A percentile compares a stretch with the other conserved stretches of the same genome.
phyloP scores from a whole-genome alignment of 2,888 invertebrate species.

The Lepidochitona cinerea region DNA sequence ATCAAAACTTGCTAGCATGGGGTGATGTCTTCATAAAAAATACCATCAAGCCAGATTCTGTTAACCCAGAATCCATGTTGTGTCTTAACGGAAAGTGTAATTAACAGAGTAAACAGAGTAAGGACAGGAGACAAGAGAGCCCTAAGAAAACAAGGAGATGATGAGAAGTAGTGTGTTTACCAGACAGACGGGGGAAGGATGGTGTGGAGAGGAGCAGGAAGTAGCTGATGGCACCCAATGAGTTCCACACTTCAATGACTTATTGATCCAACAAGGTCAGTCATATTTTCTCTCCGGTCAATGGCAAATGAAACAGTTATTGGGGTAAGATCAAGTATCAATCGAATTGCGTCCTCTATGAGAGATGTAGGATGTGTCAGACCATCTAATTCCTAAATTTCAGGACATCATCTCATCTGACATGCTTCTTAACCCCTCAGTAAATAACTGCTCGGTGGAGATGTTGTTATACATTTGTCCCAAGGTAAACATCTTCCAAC shows the following conservation, averaged over 20 bases:
- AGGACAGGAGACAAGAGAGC: neutral
- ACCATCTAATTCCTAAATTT: neutral
- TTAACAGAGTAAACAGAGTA: neutral
- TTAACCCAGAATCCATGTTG: too few relatives aligned
- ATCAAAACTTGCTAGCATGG: too few relatives aligned
- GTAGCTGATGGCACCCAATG: neutral
- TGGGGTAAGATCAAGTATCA: constrained; percentile 5
- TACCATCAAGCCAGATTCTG: too few relatives aligned
- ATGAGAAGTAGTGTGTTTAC: neutral
- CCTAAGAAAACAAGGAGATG: neutral
- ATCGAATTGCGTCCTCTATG: neutral
- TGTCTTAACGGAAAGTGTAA: too few relatives aligned
- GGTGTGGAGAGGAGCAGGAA: too few relatives aligned
- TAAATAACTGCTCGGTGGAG: neutral
- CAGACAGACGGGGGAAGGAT: neutral
- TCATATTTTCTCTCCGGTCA: neutral
- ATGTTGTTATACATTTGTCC: neutral
- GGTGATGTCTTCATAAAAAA: too few relatives aligned
- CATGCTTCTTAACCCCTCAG: neutral
- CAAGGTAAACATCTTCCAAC: neutral
- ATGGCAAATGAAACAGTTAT: constrained; percentile 1
- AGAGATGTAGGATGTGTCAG: neutral
- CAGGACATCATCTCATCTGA: neutral
- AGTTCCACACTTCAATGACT: neutral
- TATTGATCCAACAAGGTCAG: neutral